These are phyloP conservation scores for Drosophila emarginata DNA, from an alignment of 2,888 invertebrate species.

Conservation along the genomic window DNA sequence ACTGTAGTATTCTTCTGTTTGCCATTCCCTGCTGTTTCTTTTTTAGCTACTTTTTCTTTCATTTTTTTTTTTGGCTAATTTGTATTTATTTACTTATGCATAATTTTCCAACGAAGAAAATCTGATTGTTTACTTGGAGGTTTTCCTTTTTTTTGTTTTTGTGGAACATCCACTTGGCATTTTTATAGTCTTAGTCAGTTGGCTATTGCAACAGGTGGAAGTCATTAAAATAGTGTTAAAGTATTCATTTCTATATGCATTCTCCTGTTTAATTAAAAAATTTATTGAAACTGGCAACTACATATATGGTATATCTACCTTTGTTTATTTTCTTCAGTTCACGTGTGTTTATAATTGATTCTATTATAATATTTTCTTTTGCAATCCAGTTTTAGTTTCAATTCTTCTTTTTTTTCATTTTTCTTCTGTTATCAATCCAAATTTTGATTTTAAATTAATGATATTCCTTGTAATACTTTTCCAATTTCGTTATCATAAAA, in stretches of 20 bases:
- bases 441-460: no score
- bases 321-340: no score
- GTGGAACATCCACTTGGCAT: slow-evolving; percentile 20
- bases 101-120: slow-evolving; percentile 39
- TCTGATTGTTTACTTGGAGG: slow-evolving; percentile 18
- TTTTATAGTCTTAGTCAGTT: slow-evolving; percentile 19
- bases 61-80: slow-evolving; percentile 14
- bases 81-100: slow-evolving; percentile 66
- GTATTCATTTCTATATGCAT: background rate
- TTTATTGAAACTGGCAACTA: background rate
- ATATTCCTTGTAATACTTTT: no score
- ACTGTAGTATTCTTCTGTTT: slow-evolving; percentile 1
- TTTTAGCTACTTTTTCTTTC: slow-evolving; percentile 18
- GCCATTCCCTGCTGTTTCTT: slow-evolving; percentile 31
- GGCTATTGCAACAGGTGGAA: slow-evolving; percentile 9
- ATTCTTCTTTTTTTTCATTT: no score
- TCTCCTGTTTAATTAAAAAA: background rate
- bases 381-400: no score
- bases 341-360: no score
- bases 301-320: no score
- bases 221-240: background rate
- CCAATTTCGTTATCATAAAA: no score
- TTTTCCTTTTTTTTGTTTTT: slow-evolving; percentile 11
- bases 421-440: no score
- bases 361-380: no score